Conservation (phyloP, 2,888 invertebrate species). For the Agrilus biguttatus region DNA sequence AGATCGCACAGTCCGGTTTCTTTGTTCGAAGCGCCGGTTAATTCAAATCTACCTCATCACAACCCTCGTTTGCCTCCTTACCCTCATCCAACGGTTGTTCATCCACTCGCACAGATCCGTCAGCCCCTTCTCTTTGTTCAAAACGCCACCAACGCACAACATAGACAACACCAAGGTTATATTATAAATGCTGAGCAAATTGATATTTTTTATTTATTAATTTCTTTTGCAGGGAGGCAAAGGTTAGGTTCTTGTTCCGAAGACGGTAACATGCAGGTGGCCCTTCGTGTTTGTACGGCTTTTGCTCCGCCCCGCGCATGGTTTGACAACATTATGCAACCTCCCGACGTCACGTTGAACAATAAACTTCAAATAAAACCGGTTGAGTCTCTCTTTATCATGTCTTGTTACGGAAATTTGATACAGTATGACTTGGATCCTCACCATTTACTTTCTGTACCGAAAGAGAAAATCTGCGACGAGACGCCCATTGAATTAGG, state of each 20-base stretch:
- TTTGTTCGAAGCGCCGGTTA: slow-evolving; percentile 26
- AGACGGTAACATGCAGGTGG: slow-evolving; percentile 52
- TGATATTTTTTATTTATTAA: background rate
- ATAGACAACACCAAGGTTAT: slow-evolving; percentile 28
- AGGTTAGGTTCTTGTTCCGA: slow-evolving; percentile 53
- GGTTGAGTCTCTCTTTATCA: slow-evolving; percentile 75
- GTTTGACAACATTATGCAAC: slow-evolving; percentile 33
- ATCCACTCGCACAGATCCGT: slow-evolving; percentile 76
- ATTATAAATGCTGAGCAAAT: slow-evolving; percentile 20
- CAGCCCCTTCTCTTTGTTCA: slow-evolving; percentile 40
- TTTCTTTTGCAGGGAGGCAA: slow-evolving; percentile 39
- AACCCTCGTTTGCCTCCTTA: slow-evolving; percentile 88
- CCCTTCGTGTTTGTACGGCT: slow-evolving; percentile 62
- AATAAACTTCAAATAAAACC: slow-evolving; percentile 37
- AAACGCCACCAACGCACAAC: slow-evolving; percentile 37
- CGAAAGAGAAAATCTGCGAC: slow-evolving; percentile 75
- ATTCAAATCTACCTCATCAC: slow-evolving; percentile 50
- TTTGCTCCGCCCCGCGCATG: slow-evolving; percentile 66
- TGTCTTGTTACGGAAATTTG: slow-evolving; percentile 77
- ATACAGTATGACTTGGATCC: slow-evolving; percentile 83
- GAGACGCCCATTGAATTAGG: slow-evolving; percentile 75
- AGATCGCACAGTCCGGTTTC: slow-evolving; percentile 59
- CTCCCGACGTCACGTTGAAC: slow-evolving; percentile 14
- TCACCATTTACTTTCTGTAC: slow-evolving; percentile 46
- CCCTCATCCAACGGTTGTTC: slow-evolving; percentile 66